Conservation (phyloP, 2,797 vertebrate species). For the Miichthys miiuy region DNA sequence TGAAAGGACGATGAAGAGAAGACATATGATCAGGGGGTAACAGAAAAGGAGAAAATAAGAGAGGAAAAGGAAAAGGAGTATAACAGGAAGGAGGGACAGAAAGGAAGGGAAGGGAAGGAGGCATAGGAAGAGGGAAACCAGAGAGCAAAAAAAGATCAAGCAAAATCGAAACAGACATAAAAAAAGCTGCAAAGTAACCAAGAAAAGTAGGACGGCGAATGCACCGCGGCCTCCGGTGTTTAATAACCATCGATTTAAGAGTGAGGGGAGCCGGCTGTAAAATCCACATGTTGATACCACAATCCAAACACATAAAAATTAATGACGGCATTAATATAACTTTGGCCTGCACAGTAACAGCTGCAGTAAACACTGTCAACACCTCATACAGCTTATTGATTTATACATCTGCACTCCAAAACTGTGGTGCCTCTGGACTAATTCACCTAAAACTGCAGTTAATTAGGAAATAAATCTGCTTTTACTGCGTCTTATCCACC, state of each 20-base stretch:
- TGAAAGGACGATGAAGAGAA: background rate
- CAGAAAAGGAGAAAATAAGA: no score
- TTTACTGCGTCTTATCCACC: background rate
- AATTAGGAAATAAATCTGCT: conserved; percentile 34
- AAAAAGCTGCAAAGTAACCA: background rate
- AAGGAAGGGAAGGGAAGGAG: background rate
- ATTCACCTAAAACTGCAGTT: background rate
- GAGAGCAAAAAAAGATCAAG: background rate
- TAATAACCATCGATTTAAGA: conserved; percentile 41
- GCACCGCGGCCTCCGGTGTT: background rate
- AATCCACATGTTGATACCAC: conserved; percentile 38
- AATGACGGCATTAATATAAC: conserved; percentile 52
- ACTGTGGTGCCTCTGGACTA: background rate
- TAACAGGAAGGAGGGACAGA: background rate
- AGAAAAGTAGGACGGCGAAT: background rate
- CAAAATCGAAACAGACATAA: background rate
- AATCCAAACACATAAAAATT: conserved; percentile 48
- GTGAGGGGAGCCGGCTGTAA: conserved; percentile 20
- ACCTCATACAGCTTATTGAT: conserved; percentile 11
- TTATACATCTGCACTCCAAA: background rate
- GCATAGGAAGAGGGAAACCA: background rate
- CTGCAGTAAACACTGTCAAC: conserved; percentile 42
- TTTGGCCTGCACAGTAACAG: conserved; percentile 25
- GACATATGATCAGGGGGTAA: background rate
- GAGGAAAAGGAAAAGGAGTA: background rate